Percentiles rank a stretch among this genome's conserved stretches.
These are phyloP conservation scores for Tinea trinotella DNA, from an alignment of 2,888 invertebrate species.

Conservation along the genomic window DNA sequence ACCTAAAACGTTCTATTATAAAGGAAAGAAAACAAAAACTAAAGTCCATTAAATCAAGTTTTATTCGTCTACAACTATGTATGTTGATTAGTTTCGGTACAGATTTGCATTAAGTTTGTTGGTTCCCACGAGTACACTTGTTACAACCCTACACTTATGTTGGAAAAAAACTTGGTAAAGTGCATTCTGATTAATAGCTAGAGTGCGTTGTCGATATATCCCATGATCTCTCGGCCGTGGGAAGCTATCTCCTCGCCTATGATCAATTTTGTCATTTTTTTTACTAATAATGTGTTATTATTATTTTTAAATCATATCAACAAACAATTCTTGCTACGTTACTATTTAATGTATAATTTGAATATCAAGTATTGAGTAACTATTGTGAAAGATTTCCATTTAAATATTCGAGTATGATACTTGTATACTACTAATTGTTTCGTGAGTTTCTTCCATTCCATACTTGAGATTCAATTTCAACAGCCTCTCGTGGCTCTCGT, in stretches of 20 bases:
- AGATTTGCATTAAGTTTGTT: constrained; percentile 40
- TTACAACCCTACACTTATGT: constrained; percentile 19
- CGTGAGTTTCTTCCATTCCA: not conserved
- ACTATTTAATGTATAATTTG: not conserved
- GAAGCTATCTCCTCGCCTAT: not conserved
- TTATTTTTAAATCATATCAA: no score
- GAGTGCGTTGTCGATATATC: not conserved
- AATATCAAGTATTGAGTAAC: no score
- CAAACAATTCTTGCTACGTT: not conserved
- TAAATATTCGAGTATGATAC: not conserved
- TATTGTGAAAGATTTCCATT: not conserved
- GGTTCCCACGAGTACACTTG: constrained; percentile 38
- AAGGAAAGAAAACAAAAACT: not conserved
- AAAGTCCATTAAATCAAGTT: not conserved
- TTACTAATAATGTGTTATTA: not conserved
- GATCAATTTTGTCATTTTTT: not conserved
- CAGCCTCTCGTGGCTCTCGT: constrained; percentile 8
- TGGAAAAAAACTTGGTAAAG: constrained; percentile 5
- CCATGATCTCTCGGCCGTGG: constrained; percentile 1
- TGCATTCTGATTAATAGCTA: constrained; percentile 14
- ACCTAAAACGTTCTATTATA: not conserved
- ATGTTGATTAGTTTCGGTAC: constrained; percentile 39
- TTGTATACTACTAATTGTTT: not conserved
- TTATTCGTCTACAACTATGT: constrained; percentile 32
- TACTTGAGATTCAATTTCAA: constrained; percentile 8